Percentiles rank a stretch among this genome's conserved stretches.
phyloP scores from a whole-genome alignment of 2,113 vertebrate species.

The Pterophyllum scalare region DNA sequence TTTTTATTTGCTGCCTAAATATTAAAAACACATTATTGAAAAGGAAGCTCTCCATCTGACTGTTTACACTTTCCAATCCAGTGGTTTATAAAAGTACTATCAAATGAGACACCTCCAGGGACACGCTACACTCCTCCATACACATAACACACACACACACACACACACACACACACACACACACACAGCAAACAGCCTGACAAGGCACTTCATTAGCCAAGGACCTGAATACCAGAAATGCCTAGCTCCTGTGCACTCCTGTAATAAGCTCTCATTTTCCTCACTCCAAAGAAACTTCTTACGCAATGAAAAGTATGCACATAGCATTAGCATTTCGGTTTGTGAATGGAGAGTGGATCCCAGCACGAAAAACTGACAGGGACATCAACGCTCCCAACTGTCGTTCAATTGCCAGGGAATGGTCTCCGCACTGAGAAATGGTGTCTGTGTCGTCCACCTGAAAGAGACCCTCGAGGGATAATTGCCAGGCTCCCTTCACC shows the following conservation, averaged over 20 bases:
- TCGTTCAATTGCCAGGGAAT: conserved; percentile 37
- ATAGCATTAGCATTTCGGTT: conserved; percentile 42
- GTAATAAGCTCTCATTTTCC: conserved; percentile 53
- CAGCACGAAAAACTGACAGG: conserved; percentile 43
- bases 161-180: background rate
- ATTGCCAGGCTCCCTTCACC: conserved; percentile 43
- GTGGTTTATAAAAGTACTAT: conserved; percentile 35
- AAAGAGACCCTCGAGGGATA: conserved; percentile 39
- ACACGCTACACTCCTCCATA: background rate
- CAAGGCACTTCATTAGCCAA: conserved; percentile 63
- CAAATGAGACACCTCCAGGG: conserved; percentile 21
- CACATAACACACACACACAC: background rate
- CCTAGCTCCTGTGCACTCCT: conserved; percentile 36
- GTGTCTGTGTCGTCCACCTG: conserved; percentile 39
- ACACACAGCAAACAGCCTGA: background rate
- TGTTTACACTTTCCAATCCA: conserved; percentile 17
- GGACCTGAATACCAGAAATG: conserved; percentile 53
- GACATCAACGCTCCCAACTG: conserved; percentile 44
- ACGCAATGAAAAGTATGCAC: background rate
- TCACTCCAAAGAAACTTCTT: conserved; percentile 32
- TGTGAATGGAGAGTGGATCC: conserved; percentile 22
- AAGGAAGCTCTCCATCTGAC: background rate
- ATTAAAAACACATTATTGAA: background rate
- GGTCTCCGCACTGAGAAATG: background rate
- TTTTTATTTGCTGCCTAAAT: background rate